Evolutionary conservation across 2,888 invertebrate species (phyloP).

Genomic region (Drosophila flavopinicola): DNA sequence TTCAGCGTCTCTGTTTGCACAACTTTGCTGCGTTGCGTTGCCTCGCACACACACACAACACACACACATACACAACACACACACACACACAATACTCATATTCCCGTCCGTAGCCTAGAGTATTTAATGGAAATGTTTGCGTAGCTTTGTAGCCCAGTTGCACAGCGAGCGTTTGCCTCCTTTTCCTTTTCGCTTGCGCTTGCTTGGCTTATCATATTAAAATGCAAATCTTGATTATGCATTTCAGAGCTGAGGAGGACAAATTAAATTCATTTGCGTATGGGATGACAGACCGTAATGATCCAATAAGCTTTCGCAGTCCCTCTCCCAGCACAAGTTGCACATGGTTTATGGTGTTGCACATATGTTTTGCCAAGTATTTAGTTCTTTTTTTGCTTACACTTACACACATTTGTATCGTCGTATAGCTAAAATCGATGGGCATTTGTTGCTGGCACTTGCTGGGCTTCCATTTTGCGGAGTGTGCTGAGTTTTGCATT

Average conservation of each 20-base stretch:
- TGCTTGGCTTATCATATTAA: conserved; percentile 42
- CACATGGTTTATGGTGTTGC: background rate
- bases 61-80: no score
- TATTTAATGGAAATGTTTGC: conserved; percentile 77
- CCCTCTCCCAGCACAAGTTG: background rate
- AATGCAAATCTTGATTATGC: conserved; percentile 72
- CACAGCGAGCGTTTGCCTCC: background rate
- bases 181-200: background rate
- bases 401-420: conserved; percentile 1
- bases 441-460: conserved; percentile 70
- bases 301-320: conserved; percentile 7
- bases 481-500: conserved; percentile 68
- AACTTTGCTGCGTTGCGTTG: conserved; percentile 50
- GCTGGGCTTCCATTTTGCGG: conserved; percentile 61
- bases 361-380: background rate
- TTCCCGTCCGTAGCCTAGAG: conserved; percentile 29
- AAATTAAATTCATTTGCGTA: conserved; percentile 65
- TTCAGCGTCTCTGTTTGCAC: conserved; percentile 67
- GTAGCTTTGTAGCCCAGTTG: conserved; percentile 56
- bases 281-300: background rate
- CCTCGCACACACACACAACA: conserved; percentile 16
- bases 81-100: no score
- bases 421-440: conserved; percentile 67
- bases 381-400: conserved; percentile 9
- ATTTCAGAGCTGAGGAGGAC: conserved; percentile 49